phyloP scores from a whole-genome alignment of 2,888 invertebrate species.

The Oligia latruncula region DNA sequence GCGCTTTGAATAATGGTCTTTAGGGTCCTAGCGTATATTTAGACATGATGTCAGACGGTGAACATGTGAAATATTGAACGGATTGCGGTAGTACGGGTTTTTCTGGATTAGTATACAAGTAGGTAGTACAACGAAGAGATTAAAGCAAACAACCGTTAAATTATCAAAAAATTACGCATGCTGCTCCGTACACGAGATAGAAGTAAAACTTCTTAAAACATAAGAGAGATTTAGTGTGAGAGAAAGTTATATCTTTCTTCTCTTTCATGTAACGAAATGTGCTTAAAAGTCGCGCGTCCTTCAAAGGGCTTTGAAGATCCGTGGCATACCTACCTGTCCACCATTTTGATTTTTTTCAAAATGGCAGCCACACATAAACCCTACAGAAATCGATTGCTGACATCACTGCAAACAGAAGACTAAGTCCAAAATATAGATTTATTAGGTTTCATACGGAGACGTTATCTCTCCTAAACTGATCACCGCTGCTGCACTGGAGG shows the following conservation, averaged over 20 bases:
- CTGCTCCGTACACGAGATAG: background rate
- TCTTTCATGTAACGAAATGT: background rate
- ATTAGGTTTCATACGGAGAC: background rate
- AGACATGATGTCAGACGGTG: constrained; percentile 60
- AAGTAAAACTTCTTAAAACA: background rate
- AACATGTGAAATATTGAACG: constrained; percentile 56
- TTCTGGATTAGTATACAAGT: constrained; percentile 53
- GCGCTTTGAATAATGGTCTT: constrained; percentile 47
- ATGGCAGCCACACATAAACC: too few species aligned
- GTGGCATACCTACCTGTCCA: background rate
- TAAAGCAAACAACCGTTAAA: constrained; percentile 6
- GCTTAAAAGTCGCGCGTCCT: background rate
- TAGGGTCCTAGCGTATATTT: constrained; percentile 52
- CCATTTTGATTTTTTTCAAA: background rate
- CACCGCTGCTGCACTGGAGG: too few species aligned
- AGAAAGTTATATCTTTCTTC: background rate
- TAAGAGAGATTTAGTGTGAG: background rate
- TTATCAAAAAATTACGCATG: background rate
- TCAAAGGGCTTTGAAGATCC: background rate
- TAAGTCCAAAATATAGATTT: too few species aligned
- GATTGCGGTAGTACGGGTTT: constrained; percentile 52
- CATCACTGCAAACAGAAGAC: too few species aligned
- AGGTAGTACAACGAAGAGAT: constrained; percentile 17
- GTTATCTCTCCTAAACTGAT: too few species aligned
- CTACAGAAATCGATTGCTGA: too few species aligned